phyloP scores from a whole-genome alignment of 2,113 vertebrate species.

The Stomatorhinus ivindoensis region DNA sequence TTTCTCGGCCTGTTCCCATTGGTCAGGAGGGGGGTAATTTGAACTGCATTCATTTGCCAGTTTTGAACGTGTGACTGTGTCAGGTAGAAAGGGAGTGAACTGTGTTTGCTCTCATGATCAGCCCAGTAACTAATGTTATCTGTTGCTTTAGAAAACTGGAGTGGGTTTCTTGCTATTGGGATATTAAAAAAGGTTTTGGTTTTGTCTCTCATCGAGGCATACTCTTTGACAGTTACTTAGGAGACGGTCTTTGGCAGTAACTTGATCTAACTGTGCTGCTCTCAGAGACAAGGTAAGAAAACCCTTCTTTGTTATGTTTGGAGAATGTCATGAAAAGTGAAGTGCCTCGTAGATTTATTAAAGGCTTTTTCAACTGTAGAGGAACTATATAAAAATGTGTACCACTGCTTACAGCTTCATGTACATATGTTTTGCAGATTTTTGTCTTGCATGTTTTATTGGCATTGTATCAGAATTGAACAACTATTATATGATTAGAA shows the following conservation, averaged over 20 bases:
- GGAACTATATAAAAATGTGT: neutral
- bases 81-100: constrained; percentile 12
- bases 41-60: constrained; percentile 45
- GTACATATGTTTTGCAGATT: neutral
- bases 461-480: neutral
- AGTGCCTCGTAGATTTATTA: neutral
- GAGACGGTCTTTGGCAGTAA: neutral
- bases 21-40: constrained; percentile 62
- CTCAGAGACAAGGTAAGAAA: constrained; percentile 14
- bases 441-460: neutral
- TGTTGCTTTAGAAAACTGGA: neutral
- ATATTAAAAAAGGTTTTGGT: neutral
- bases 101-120: neutral
- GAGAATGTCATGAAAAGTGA: neutral
- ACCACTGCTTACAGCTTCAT: neutral
- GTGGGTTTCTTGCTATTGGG: neutral
- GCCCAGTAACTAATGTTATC: neutral
- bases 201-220: neutral
- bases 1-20: constrained; percentile 40
- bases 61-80: constrained; percentile 11
- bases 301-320: constrained; percentile 13
- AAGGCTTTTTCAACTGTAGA: neutral
- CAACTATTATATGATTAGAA: neutral
- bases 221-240: neutral
- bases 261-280: neutral